Evolutionary conservation across 92 coral and sea anemone species (phyloP).

Genomic region (Ricordea florida): DNA sequence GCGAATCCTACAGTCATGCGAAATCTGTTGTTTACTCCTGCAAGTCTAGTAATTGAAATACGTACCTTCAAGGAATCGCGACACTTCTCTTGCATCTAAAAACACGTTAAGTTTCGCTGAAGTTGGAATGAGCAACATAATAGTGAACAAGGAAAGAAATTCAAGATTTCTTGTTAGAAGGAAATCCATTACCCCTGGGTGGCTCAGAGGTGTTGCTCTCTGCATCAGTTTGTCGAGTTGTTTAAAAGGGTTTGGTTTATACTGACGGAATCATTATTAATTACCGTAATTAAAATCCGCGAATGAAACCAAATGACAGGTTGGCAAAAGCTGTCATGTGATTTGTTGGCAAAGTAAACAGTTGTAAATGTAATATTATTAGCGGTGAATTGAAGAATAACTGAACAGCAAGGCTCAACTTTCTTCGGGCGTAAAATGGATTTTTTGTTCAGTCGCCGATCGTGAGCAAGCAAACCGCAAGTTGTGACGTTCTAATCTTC

Average conservation of each 20-base stretch:
- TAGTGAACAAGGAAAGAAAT: neutral
- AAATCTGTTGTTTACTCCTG: neutral
- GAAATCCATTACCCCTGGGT: neutral
- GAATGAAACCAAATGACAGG: constrained; percentile 32
- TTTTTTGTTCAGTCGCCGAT: neutral
- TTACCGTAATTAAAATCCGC: constrained; percentile 63
- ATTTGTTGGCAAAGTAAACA: constrained; percentile 38
- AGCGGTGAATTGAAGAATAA: constrained; percentile 14
- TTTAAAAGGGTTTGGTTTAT: constrained; percentile 19
- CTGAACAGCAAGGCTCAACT: neutral
- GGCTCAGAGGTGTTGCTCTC: neutral
- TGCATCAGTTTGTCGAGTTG: constrained; percentile 16
- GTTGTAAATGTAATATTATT: constrained; percentile 15
- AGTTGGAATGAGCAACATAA: neutral
- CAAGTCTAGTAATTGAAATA: neutral
- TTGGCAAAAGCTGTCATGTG: constrained; percentile 34
- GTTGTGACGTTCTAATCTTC: neutral
- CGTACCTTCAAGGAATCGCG: constrained; percentile 92
- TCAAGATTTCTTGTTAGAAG: neutral
- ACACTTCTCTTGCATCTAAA: constrained; percentile 75
- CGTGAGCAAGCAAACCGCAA: neutral
- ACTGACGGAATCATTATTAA: constrained; percentile 54
- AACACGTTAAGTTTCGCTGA: constrained; percentile 76
- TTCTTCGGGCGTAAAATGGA: constrained; percentile 2
- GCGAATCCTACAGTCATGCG: too few relatives aligned